Percentiles rank a stretch among this genome's conserved stretches.
These are phyloP conservation scores for Cryptosula pallasiana DNA, from an alignment of 2,888 invertebrate genomes.

Conservation along the genomic window DNA sequence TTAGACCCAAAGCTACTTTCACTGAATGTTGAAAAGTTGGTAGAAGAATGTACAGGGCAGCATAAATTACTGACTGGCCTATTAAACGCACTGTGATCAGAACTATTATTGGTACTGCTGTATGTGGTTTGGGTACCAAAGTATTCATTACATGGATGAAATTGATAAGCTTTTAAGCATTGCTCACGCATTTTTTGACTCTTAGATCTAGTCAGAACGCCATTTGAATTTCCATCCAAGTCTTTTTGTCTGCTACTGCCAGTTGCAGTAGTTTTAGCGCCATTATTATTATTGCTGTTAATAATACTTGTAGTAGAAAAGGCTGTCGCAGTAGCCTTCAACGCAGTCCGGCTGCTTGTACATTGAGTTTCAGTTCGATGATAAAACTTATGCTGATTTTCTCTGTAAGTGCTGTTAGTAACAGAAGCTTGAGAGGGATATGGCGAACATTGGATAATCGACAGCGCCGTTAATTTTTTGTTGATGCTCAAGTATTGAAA, in stretches of 20 bases:
- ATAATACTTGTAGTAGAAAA: neutral
- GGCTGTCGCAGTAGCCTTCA: no score
- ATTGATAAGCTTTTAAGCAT: neutral
- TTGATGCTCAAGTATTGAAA: neutral
- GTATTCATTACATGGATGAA: no score
- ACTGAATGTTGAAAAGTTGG: neutral
- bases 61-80: no score
- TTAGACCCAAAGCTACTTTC: neutral
- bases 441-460: neutral
- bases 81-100: no score
- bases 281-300: neutral
- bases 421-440: neutral
- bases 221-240: no score
- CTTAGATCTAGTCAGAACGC: neutral
- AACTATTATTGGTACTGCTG: no score
- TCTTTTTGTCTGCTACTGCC: no score
- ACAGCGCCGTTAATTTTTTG: neutral
- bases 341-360: no score
- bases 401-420: neutral
- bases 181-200: neutral
- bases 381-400: neutral
- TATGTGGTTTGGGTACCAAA: no score
- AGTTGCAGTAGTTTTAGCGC: neutral
- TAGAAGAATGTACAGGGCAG: no score
- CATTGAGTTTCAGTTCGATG: neutral